phyloP scores from a whole-genome alignment of 2,888 invertebrate species.

The Latrodectus elegans region DNA sequence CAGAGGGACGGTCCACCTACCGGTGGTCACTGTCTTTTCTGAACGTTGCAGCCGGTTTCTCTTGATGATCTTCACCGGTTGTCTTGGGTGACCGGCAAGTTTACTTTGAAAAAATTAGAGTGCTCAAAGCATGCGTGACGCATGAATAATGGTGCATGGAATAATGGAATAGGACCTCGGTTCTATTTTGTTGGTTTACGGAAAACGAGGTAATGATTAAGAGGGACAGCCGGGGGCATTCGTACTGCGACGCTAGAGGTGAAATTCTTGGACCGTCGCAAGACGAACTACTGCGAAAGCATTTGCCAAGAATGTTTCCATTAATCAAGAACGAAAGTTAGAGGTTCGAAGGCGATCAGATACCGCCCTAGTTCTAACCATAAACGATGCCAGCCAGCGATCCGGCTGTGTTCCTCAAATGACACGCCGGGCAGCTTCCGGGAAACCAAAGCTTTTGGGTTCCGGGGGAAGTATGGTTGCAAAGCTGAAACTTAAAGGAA shows the following conservation, averaged over 20 bases:
- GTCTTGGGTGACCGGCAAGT: constrained; percentile 33
- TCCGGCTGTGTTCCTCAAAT: constrained; percentile 79
- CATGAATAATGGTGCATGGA: too few species aligned
- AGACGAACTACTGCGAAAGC: constrained; percentile 81
- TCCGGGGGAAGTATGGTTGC: too few species aligned
- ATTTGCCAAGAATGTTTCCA: constrained; percentile 83
- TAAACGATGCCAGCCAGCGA: constrained; percentile 82
- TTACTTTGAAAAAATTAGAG: constrained; percentile 31
- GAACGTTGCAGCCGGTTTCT: background rate
- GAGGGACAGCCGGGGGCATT: constrained; percentile 77
- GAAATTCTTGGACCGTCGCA: constrained; percentile 81
- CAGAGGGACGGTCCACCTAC: too few species aligned
- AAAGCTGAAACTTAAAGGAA: too few species aligned
- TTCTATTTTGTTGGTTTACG: too few species aligned
- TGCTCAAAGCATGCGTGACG: too few species aligned
- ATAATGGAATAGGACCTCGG: too few species aligned
- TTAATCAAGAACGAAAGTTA: constrained; percentile 83
- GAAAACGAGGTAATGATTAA: constrained; percentile 69
- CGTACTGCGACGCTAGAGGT: constrained; percentile 81
- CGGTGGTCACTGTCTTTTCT: too few species aligned
- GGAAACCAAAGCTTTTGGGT: too few species aligned
- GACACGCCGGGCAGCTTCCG: constrained; percentile 79
- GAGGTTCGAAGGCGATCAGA: constrained; percentile 83
- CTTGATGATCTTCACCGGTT: constrained; percentile 24
- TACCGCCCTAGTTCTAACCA: constrained; percentile 81